A percentile compares a stretch with the other conserved stretches of the same genome.
Conservation (phyloP, 1,140 invertebrate species). For the Nebria ingens region DNA sequence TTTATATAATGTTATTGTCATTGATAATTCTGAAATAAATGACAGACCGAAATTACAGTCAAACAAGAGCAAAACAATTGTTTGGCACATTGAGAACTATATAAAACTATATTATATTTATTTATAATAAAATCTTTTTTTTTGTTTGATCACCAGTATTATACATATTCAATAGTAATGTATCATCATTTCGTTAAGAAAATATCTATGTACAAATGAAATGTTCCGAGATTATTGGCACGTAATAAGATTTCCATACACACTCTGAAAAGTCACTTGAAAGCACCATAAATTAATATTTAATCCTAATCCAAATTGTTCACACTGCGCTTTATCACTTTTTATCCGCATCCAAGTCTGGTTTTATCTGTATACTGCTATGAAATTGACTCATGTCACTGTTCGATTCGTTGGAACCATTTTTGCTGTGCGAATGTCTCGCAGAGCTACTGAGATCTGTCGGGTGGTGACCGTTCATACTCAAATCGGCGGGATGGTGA, state of each 20-base stretch:
- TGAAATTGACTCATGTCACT: neutral
- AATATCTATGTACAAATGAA: constrained; percentile 2
- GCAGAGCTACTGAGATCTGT: constrained; percentile 18
- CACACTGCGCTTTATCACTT: constrained; percentile 17
- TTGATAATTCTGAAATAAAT: neutral
- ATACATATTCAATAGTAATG: neutral
- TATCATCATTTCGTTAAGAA: neutral
- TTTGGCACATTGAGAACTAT: constrained; percentile 1
- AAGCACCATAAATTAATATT: constrained; percentile 8
- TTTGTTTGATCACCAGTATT: constrained; percentile 5
- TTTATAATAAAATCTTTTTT: constrained; percentile 2
- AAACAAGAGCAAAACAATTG: neutral
- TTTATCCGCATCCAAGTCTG: constrained; percentile 19
- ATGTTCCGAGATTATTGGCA: constrained; percentile 5
- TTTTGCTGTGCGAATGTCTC: constrained; percentile 15
- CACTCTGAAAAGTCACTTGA: constrained; percentile 7
- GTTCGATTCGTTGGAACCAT: neutral
- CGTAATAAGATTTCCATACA: neutral
- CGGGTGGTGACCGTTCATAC: constrained; percentile 30
- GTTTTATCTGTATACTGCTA: neutral
- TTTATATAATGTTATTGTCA: constrained; percentile 18
- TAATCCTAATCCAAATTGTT: no score
- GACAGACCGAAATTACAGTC: neutral
- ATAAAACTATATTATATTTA: constrained; percentile 3
- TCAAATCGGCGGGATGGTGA: constrained; percentile 28